Conservation (phyloP, 1,140 invertebrate species). For the Drosophila quadrilineata region DNA sequence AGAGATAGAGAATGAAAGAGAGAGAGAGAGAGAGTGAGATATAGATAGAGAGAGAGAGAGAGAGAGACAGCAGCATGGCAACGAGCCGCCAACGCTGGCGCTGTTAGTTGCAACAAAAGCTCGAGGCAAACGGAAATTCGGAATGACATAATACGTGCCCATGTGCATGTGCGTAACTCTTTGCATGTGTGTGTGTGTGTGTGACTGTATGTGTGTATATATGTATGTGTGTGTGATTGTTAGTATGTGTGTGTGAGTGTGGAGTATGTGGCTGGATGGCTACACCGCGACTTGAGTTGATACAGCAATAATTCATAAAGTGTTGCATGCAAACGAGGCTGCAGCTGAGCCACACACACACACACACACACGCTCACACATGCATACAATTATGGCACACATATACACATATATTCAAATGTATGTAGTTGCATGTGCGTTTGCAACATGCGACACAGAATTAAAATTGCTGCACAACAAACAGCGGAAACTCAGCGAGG, state of each 20-base stretch:
- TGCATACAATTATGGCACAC: not conserved
- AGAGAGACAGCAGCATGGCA: constrained; percentile 10
- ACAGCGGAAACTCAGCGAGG: constrained; percentile 75
- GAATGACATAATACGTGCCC: constrained; percentile 74
- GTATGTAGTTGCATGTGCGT: constrained; percentile 31
- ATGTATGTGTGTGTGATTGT: constrained; percentile 32
- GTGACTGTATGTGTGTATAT: not conserved
- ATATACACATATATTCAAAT: not conserved
- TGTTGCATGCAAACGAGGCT: constrained; percentile 80
- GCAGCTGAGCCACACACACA: constrained; percentile 59
- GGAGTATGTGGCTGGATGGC: constrained; percentile 43
- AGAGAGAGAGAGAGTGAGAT: not conserved
- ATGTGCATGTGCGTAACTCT: constrained; percentile 39
- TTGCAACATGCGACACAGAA: constrained; percentile 63
- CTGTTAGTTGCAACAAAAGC: constrained; percentile 73
- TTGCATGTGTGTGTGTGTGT: constrained; percentile 18
- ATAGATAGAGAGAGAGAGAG: not conserved
- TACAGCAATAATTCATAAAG: constrained; percentile 81
- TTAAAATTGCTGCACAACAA: constrained; percentile 79
- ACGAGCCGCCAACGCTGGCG: constrained; percentile 34
- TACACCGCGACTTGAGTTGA: constrained; percentile 77
- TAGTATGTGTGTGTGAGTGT: constrained; percentile 16
- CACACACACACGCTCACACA: constrained; percentile 19
- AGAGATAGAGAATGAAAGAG: not conserved
- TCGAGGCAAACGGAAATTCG: constrained; percentile 77